Evolutionary conservation across 2,888 invertebrate species (phyloP).

Genomic region (Idaea dimidiata): DNA sequence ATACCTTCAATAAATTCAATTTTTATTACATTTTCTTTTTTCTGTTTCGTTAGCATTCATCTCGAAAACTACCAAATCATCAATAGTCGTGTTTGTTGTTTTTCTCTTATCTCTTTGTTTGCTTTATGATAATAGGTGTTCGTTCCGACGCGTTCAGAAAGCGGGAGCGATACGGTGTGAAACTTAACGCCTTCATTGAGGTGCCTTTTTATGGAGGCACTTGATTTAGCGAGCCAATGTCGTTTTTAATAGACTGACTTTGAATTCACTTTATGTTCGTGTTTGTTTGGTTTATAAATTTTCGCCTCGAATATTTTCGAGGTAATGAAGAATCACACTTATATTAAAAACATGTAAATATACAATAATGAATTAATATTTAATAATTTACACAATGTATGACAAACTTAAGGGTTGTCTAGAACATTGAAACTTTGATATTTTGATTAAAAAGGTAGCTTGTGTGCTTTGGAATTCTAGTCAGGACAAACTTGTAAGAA

Average conservation of each 20-base stretch:
- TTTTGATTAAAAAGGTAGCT: not conserved
- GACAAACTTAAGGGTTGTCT: too few relatives aligned
- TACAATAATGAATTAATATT: slow-evolving; percentile 3
- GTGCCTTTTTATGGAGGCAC: slow-evolving; percentile 69
- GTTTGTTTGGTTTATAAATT: slow-evolving; percentile 42
- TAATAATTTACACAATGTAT: slow-evolving; percentile 1
- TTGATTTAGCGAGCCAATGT: slow-evolving; percentile 73
- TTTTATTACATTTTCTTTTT: slow-evolving; percentile 74
- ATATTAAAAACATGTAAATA: slow-evolving; percentile 6
- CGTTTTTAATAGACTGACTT: slow-evolving; percentile 62
- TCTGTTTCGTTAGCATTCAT: slow-evolving; percentile 70
- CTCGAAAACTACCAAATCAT: slow-evolving; percentile 74
- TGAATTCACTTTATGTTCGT: slow-evolving; percentile 50
- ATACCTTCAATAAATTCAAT: slow-evolving; percentile 66
- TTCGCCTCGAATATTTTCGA: slow-evolving; percentile 34
- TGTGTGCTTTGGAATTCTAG: not conserved
- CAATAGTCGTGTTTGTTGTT: slow-evolving; percentile 74
- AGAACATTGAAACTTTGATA: not conserved
- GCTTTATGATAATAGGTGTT: slow-evolving; percentile 80
- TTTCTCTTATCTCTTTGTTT: slow-evolving; percentile 66
- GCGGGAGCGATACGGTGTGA: slow-evolving; percentile 74
- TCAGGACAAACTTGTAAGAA: not conserved
- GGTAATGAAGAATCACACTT: slow-evolving; percentile 17
- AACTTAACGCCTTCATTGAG: slow-evolving; percentile 78
- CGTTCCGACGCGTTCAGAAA: slow-evolving; percentile 61